Evolutionary conservation across 2,888 invertebrate species (phyloP).

Genomic region (Orchestes rusci): DNA sequence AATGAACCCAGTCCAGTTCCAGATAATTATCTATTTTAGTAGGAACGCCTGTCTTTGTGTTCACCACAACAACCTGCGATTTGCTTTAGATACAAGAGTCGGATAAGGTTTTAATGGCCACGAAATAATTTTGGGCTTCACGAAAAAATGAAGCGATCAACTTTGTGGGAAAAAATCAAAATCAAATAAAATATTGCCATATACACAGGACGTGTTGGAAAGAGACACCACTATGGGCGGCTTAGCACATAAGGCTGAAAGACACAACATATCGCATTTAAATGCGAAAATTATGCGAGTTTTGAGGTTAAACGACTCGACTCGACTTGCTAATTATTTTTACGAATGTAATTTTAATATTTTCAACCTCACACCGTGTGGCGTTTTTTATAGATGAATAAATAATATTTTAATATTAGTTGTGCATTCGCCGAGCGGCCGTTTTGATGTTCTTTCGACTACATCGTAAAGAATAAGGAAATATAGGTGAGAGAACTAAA

Average conservation of each 20-base stretch:
- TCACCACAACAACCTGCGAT: too few relatives aligned
- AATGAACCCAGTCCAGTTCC: too few relatives aligned
- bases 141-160: too few relatives aligned
- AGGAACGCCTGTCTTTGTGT: too few relatives aligned
- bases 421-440: slow-evolving; percentile 20
- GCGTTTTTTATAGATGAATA: slow-evolving; percentile 25
- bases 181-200: too few relatives aligned
- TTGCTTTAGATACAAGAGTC: too few relatives aligned
- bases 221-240: slow-evolving; percentile 21
- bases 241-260: slow-evolving; percentile 29
- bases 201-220: too few relatives aligned
- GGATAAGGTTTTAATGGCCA: too few relatives aligned
- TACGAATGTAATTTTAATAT: slow-evolving; percentile 24
- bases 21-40: too few relatives aligned
- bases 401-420: slow-evolving; percentile 22
- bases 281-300: slow-evolving; percentile 41
- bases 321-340: slow-evolving; percentile 40
- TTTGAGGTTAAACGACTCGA: slow-evolving; percentile 37
- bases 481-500: slow-evolving; percentile 17
- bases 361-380: slow-evolving; percentile 24
- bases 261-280: slow-evolving; percentile 39
- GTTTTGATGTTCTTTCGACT: slow-evolving; percentile 20
- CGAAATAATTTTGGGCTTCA: too few relatives aligned
- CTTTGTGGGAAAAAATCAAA: too few relatives aligned
- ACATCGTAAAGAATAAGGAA: slow-evolving; percentile 16